Percentiles rank a stretch among this genome's conserved stretches.
Conservation (phyloP, 2,797 vertebrate genomes). For the Acanthurus tractus region DNA sequence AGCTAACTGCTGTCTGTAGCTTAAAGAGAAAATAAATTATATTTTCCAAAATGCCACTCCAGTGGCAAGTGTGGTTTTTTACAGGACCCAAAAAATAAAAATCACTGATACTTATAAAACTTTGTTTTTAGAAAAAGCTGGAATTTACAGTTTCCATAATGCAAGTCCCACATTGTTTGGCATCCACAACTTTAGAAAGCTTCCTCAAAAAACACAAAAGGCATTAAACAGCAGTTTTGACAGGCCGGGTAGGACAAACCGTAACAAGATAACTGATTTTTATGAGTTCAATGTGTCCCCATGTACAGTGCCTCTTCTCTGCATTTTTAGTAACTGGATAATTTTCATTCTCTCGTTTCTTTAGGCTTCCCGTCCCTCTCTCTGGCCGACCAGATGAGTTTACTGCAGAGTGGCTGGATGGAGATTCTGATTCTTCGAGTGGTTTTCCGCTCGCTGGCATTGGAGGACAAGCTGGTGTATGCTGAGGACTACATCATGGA, state of each 20-base stretch:
- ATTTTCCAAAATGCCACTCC: no score
- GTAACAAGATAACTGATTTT: not conserved
- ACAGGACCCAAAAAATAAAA: no score
- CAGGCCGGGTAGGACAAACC: not conserved
- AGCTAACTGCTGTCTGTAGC: no score
- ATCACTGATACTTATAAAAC: no score
- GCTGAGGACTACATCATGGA: constrained; percentile 99
- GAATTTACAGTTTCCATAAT: no score
- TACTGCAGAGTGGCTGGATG: constrained; percentile 99
- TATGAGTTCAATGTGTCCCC: not conserved
- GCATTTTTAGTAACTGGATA: not conserved
- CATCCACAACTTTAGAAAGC: not conserved
- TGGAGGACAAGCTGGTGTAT: constrained; percentile 96
- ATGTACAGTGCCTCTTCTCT: not conserved
- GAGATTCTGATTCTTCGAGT: constrained; percentile 97
- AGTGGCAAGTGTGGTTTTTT: no score
- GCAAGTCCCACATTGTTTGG: no score
- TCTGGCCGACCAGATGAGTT: constrained; percentile 98
- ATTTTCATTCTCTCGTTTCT: not conserved
- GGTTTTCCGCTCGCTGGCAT: constrained; percentile 94
- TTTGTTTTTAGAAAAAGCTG: no score
- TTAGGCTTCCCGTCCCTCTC: constrained; percentile 96
- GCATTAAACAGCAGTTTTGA: not conserved
- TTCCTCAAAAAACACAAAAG: not conserved
- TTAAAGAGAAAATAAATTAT: no score